A percentile compares a stretch with the other conserved stretches of the same genome.
Evolutionary conservation across 2,888 invertebrate species (phyloP).

Genomic region (Synanthedon myopaeformis): DNA sequence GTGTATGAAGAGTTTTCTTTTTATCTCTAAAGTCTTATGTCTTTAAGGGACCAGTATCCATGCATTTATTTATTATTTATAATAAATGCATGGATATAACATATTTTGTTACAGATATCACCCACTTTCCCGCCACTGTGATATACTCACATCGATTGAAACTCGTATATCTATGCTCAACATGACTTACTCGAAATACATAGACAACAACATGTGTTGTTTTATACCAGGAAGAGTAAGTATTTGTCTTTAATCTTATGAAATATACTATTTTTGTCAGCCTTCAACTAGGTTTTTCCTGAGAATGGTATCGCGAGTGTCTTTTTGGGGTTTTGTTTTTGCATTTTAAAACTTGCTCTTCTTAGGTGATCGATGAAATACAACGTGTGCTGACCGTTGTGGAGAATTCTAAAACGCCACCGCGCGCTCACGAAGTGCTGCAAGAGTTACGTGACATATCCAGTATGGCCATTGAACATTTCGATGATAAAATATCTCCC

Average conservation of each 20-base stretch:
- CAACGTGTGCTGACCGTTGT: slow-evolving; percentile 79
- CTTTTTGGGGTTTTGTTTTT: neutral
- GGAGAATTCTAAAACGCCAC: slow-evolving; percentile 72
- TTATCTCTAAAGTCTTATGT: no score
- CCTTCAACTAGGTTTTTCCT: no score
- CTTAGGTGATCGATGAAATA: slow-evolving; percentile 89
- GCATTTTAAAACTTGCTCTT: neutral
- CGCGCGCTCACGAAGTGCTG: slow-evolving; percentile 84
- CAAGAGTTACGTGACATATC: slow-evolving; percentile 93
- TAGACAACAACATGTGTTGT: slow-evolving; percentile 86
- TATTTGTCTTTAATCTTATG: neutral
- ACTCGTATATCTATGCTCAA: slow-evolving; percentile 91
- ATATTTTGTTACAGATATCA: slow-evolving; percentile 72
- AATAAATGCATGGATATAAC: no score
- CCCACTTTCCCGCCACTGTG: slow-evolving; percentile 87
- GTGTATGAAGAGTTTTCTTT: no score
- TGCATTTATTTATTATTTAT: no score
- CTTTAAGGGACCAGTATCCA: no score
- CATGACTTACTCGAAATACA: slow-evolving; percentile 92
- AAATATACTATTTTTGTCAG: no score
- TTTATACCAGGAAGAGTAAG: slow-evolving; percentile 93
- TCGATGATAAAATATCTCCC: slow-evolving; percentile 86
- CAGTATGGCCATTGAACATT: slow-evolving; percentile 96
- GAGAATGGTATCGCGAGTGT: no score
- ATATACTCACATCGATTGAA: slow-evolving; percentile 90